Evolutionary conservation across 2,888 invertebrate genomes (phyloP).

Genomic region (Orthosia gothica): DNA sequence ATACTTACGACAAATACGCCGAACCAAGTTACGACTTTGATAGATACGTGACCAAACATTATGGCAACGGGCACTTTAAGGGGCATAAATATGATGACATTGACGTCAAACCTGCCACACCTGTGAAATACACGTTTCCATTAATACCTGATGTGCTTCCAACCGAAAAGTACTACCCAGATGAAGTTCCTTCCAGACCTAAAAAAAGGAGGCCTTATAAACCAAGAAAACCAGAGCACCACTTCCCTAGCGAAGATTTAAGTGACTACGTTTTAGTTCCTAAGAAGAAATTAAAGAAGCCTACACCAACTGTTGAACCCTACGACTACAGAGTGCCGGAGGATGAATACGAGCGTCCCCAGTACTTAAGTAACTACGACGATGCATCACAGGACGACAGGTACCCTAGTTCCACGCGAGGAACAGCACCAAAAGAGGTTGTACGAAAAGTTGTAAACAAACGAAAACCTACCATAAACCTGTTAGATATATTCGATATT

Average conservation of each 20-base stretch:
- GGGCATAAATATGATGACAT: slow-evolving; percentile 79
- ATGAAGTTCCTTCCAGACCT: slow-evolving; percentile 80
- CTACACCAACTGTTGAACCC: slow-evolving; percentile 75
- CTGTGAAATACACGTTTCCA: slow-evolving; percentile 76
- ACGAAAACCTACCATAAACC: slow-evolving; percentile 83
- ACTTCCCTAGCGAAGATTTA: slow-evolving; percentile 77
- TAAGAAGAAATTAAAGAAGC: slow-evolving; percentile 85
- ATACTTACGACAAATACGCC: slow-evolving; percentile 81
- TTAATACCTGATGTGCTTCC: slow-evolving; percentile 77
- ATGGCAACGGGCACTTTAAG: slow-evolving; percentile 74
- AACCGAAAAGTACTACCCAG: slow-evolving; percentile 79
- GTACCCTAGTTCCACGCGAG: slow-evolving; percentile 76
- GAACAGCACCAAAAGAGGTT: slow-evolving; percentile 78
- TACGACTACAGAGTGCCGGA: slow-evolving; percentile 81
- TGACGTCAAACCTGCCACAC: slow-evolving; percentile 69
- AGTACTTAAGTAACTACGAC: slow-evolving; percentile 72
- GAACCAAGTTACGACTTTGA: slow-evolving; percentile 82
- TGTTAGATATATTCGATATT: slow-evolving; percentile 88
- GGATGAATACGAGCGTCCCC: slow-evolving; percentile 83
- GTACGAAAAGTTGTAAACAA: slow-evolving; percentile 86
- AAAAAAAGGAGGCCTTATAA: slow-evolving; percentile 85
- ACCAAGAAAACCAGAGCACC: slow-evolving; percentile 73
- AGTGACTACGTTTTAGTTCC: slow-evolving; percentile 87
- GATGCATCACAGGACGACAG: slow-evolving; percentile 80
- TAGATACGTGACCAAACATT: slow-evolving; percentile 76